Base-by-base conservation (phyloP, 2,888 invertebrate genomes). In the Mesorhabditis belari region DNA sequence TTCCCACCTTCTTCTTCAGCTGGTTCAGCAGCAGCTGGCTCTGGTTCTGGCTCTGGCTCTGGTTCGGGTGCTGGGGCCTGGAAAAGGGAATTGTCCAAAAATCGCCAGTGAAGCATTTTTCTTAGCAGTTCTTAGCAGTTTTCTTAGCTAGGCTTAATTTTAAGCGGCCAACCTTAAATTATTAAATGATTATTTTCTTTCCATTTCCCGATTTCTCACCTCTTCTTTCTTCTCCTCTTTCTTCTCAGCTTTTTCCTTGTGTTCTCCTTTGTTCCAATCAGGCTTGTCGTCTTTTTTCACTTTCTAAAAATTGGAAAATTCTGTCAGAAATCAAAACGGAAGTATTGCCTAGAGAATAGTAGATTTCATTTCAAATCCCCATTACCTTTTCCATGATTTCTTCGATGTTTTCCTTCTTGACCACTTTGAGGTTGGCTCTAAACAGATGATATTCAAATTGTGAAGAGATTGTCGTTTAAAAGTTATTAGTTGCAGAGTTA, bases 371-470 rank as follows among this genome's bases (percentile, higher is more conserved):
- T 17, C 50, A 17, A 50, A 6, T n/a, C 6, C 19, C 5, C 50
- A 21, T 62, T 50, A 67, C 68, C 27, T 66, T 64, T 51, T 70
- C 69, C 53, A 66, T 66, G 59, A 67, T 65, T 25, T 69, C 62
- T 29, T 74, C 74, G 67, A 71, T 93, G 82, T 95, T 88, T 85
- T 95, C 95, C 88, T 81, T 81, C 73, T 94, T 93, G 81, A 94
- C 94, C 82, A 92, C 92, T 87, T 96, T 96, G 84, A 96, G 89
- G 86, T 94, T 93, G 85, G 92, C 92, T 85, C 95, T 91, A n/a
- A n/a, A n/a, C n/a, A n/a, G n/a, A n/a, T n/a, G n/a, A n/a, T n/a
- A n/a, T n/a, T 91, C 95, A 94, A 88, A 93, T 93, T 86, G 91
- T 91, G 85, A 49, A 64, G 53, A 28, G 60, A 57, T 19, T 28